Conservation (phyloP, 1,140 invertebrate genomes). For the Sipha flava region DNA sequence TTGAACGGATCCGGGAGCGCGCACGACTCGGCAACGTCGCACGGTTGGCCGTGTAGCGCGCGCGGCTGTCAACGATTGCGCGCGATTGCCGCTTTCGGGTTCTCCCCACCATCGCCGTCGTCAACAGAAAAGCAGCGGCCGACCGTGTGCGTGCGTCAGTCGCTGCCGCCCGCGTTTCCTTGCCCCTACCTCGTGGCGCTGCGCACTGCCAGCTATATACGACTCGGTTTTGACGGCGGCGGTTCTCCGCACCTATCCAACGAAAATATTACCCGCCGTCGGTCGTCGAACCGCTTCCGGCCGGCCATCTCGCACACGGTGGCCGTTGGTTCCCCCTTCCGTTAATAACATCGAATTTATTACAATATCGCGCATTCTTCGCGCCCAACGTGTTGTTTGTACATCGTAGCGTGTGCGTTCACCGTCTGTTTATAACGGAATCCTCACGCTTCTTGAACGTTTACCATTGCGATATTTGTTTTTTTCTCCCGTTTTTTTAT, state of each 20-base stretch:
- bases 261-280: background rate
- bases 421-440: background rate
- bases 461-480: background rate
- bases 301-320: background rate
- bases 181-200: no score
- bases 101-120: background rate
- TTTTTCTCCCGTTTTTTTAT: background rate
- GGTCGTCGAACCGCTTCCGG: conserved; percentile 30
- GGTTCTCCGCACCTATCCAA: conserved; percentile 15
- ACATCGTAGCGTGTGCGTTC: background rate
- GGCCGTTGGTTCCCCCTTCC: background rate
- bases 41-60: conserved; percentile 35
- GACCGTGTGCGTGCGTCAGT: background rate
- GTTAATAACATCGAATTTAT: background rate
- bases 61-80: conserved; percentile 30
- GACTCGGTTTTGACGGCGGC: background rate
- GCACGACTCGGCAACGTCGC: conserved; percentile 33
- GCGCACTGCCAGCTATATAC: background rate
- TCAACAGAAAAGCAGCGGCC: background rate
- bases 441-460: background rate
- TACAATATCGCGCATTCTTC: background rate
- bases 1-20: conserved; percentile 26
- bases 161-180: no score
- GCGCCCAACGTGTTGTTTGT: background rate
- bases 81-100: background rate